A percentile compares a stretch with the other conserved stretches of the same genome.
Evolutionary conservation across 2,888 invertebrate genomes (phyloP).

Genomic region (Megamerina dolium): DNA sequence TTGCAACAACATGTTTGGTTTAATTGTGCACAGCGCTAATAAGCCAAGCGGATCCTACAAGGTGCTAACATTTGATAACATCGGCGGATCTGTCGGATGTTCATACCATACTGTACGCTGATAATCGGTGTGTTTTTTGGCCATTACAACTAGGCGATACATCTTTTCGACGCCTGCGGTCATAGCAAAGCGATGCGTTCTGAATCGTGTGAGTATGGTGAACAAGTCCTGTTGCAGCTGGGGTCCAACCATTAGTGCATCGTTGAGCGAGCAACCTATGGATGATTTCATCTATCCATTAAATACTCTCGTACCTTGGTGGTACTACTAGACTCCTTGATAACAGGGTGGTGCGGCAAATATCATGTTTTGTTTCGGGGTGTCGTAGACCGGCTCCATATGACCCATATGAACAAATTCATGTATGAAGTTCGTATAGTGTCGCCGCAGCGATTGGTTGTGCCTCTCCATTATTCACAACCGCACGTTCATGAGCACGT

Average conservation of each 20-base stretch:
- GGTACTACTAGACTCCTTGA: slow-evolving; percentile 13
- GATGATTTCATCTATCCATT: slow-evolving; percentile 10
- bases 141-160: slow-evolving; percentile 14
- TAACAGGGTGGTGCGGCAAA: slow-evolving; percentile 10
- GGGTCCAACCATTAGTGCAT: no score
- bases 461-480: no score
- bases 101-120: slow-evolving; percentile 13
- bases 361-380: slow-evolving; percentile 4
- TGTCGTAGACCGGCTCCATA: slow-evolving; percentile 9
- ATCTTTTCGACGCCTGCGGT: slow-evolving; percentile 17
- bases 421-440: background rate
- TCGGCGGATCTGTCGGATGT: slow-evolving; percentile 1
- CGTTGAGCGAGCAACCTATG: no score
- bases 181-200: slow-evolving; percentile 16
- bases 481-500: no score
- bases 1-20: background rate
- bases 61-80: no score
- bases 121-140: slow-evolving; percentile 8
- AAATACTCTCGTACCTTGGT: slow-evolving; percentile 15
- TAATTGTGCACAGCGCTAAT: background rate
- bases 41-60: background rate
- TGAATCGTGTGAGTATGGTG: slow-evolving; percentile 8
- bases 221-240: no score
- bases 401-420: background rate
- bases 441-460: background rate